Conservation (phyloP, 2,797 vertebrate species). For the Onychomys arenicola region DNA sequence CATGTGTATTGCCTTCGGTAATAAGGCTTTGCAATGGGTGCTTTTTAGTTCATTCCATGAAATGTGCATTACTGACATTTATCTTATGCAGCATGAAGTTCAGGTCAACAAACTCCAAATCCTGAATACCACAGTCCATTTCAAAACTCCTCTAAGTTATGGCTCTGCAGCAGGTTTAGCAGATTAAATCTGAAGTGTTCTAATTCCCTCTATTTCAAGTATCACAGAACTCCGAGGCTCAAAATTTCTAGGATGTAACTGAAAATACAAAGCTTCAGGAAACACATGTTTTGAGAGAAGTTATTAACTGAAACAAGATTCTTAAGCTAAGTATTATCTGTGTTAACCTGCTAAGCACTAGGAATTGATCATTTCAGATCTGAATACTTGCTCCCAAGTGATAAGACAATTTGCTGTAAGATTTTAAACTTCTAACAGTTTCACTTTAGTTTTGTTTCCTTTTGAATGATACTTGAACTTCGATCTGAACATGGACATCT, state of each 20-base stretch:
- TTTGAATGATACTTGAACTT: conserved; percentile 55
- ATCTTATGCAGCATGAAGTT: conserved; percentile 72
- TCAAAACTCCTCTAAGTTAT: conserved; percentile 49
- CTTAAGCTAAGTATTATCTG: conserved; percentile 3
- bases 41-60: conserved; percentile 73
- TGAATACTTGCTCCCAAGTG: conserved; percentile 45
- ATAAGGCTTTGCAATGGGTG: conserved; percentile 74
- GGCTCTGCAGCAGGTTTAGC: conserved; percentile 81
- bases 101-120: conserved; percentile 73
- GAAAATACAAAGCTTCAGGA: conserved; percentile 68
- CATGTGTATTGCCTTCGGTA: conserved; percentile 65
- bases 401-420: conserved; percentile 28
- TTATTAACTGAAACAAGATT: conserved; percentile 60
- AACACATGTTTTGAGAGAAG: conserved; percentile 57
- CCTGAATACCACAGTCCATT: conserved; percentile 70
- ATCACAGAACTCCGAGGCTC: conserved; percentile 77
- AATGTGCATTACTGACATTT: conserved; percentile 77
- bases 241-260: conserved; percentile 69
- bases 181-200: conserved; percentile 69
- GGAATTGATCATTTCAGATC: conserved; percentile 46
- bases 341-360: conserved; percentile 25
- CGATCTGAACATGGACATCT: conserved; percentile 40
- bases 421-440: conserved; percentile 16
- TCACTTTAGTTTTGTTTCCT: conserved; percentile 55
- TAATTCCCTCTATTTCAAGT: conserved; percentile 77